These are phyloP conservation scores for Dasyornis broadbenti DNA, from an alignment of 2,113 vertebrate genomes.

Conservation along the genomic window DNA sequence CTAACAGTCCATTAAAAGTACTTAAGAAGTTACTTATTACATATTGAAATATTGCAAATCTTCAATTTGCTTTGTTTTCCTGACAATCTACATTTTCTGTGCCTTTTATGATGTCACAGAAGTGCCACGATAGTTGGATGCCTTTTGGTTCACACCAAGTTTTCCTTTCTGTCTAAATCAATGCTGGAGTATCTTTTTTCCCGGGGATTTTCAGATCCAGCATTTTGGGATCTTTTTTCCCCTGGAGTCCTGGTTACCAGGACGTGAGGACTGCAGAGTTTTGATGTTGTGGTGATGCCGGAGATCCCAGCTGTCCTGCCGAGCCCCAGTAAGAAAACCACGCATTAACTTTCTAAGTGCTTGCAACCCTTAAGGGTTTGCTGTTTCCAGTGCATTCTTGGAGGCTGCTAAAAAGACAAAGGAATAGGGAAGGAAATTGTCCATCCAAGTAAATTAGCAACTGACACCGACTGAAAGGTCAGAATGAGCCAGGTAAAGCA, in stretches of 20 bases:
- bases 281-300: background rate
- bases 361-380: constrained; percentile 6
- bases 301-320: background rate
- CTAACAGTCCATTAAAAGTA: background rate
- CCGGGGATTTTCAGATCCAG: background rate
- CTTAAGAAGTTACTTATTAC: background rate
- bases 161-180: background rate
- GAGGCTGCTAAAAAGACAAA: constrained; percentile 13
- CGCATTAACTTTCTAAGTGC: constrained; percentile 37
- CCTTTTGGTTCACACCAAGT: background rate
- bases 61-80: background rate
- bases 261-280: background rate
- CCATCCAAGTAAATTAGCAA: constrained; percentile 59
- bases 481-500: constrained; percentile 48
- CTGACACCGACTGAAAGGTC: background rate
- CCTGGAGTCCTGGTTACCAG: background rate
- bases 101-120: background rate
- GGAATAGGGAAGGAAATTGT: constrained; percentile 47
- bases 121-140: background rate
- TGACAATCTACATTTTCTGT: background rate
- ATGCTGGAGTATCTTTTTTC: background rate
- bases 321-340: background rate
- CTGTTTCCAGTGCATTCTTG: constrained; percentile 14
- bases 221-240: background rate
- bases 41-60: background rate